Conservation (phyloP, 2,113 vertebrate genomes). For the Heloderma charlesbogerti region DNA sequence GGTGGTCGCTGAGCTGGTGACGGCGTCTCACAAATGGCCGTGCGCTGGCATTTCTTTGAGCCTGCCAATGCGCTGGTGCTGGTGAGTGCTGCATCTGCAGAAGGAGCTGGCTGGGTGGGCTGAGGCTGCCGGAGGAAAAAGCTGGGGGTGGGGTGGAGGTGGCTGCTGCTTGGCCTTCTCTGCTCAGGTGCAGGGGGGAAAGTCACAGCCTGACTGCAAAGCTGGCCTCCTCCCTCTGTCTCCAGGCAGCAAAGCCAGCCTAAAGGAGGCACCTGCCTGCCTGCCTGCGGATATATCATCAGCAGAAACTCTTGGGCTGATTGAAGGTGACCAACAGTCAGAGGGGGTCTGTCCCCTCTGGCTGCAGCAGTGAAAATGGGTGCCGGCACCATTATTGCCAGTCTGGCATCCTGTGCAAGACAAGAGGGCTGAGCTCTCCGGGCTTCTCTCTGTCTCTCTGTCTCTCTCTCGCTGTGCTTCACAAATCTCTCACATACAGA, state of each 20-base stretch:
- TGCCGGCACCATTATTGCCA: background rate
- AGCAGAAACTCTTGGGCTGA: background rate
- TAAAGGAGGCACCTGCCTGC: background rate
- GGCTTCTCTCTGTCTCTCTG: background rate
- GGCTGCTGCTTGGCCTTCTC: constrained; percentile 18
- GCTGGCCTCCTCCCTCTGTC: constrained; percentile 4
- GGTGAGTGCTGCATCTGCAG: background rate
- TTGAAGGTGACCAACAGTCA: background rate
- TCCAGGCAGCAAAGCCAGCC: background rate
- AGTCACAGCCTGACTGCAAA: constrained; percentile 44
- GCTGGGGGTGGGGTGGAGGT: background rate
- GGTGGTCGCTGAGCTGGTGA: background rate
- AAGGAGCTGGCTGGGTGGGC: constrained; percentile 26
- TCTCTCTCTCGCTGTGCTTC: background rate
- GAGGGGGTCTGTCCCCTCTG: background rate
- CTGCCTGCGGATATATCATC: background rate
- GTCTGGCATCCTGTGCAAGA: background rate
- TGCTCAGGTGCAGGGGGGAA: constrained; percentile 62
- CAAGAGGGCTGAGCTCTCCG: background rate
- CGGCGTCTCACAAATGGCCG: accelerated
- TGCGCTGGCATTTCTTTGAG: constrained; percentile 1
- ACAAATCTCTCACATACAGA: background rate
- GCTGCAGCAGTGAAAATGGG: background rate
- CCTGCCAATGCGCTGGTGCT: background rate
- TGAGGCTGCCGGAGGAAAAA: constrained; percentile 36